Base-by-base conservation (phyloP, 2,113 vertebrate species). In the Dromaius novaehollandiae region DNA sequence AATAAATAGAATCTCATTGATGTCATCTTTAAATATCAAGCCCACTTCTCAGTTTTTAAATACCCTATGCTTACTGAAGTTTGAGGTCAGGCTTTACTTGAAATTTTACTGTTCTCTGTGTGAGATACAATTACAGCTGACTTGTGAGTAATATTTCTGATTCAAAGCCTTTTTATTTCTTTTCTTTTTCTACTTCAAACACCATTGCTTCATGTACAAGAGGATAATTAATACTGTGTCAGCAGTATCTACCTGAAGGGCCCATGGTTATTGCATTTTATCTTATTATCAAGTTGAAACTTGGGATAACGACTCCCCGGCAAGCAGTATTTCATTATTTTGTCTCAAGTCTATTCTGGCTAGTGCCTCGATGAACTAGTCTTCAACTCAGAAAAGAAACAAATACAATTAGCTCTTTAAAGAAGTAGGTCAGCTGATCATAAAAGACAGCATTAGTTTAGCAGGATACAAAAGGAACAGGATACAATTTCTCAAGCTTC, bases 171-270 rank as follows among this genome's bases (percentile, higher is more conserved):
- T 44, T 50, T 66, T 58, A 32, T 50, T 91, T 75, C 32, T 15
- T 56, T 79, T 48, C 8, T 50, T 88, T 91, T 88, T 68, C n/a
- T 14, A 44, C 70, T 91, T 93, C 28, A 78, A 82, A 61, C 8
- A 19, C 8, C 22, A 1, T 28, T 89, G 12, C 66, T 93, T 94
- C 51, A 46, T 51, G 74, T 91, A 46, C 46, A 88, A 24, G 40
- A 88, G 6, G n/a, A 85, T 90, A 93, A 95, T 93, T 96, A 95
- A 93, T 70, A 69, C 25, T 38, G 30, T 88, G 80, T 63, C 32
- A 87, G 16, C 5, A 75, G 12, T 63, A 82, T 94, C 71, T 86
- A 30, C 82, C 90, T 71, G 44, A 65, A 89, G 2, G 3, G 42
- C 8, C 6, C 4, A 8, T 53, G 42, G 32, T 90, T n/a, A 44